These are phyloP conservation scores for Eilema depressum DNA, from an alignment of 2,888 invertebrate genomes.

Conservation along the genomic window DNA sequence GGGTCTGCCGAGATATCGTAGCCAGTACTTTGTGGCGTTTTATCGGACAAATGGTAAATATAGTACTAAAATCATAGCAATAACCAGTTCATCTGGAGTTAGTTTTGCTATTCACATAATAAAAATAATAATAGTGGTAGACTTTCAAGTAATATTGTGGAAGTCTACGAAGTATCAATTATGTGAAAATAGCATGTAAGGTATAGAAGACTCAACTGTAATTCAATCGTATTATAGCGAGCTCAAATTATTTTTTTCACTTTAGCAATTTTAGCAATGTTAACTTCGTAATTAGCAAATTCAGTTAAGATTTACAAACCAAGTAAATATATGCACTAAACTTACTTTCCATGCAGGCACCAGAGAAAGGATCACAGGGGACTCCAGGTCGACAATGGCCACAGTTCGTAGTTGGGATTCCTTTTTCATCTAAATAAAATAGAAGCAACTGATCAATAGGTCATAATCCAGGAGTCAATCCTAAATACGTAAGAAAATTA, in stretches of 20 bases:
- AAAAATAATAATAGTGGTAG: conserved; percentile 66
- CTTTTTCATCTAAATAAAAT: conserved; percentile 46
- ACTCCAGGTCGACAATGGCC: conserved; percentile 93
- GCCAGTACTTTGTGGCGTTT: conserved; percentile 86
- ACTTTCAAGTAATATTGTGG: conserved; percentile 73
- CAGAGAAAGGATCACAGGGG: conserved; percentile 92
- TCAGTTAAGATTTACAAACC: conserved; percentile 8
- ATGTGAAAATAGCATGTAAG: conserved; percentile 64
- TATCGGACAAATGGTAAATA: conserved; percentile 85
- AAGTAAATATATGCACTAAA: conserved; percentile 45
- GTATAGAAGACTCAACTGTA: conserved; percentile 43
- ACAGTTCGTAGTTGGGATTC: conserved; percentile 84
- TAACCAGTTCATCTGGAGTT: conserved; percentile 86
- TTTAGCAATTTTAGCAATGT: conserved; percentile 45
- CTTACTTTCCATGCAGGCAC: conserved; percentile 95
- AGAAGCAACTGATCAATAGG: conserved; percentile 3
- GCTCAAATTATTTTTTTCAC: conserved; percentile 29
- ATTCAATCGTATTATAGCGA: conserved; percentile 39
- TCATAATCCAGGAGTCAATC: background rate
- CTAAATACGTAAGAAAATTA: too few relatives aligned
- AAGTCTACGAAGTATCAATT: conserved; percentile 68
- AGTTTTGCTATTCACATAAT: conserved; percentile 83
- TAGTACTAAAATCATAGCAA: conserved; percentile 76
- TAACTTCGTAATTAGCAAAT: conserved; percentile 40
- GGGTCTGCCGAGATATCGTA: conserved; percentile 83